Base-by-base conservation (phyloP, 2,888 invertebrate genomes). In the Junonia oenone region DNA sequence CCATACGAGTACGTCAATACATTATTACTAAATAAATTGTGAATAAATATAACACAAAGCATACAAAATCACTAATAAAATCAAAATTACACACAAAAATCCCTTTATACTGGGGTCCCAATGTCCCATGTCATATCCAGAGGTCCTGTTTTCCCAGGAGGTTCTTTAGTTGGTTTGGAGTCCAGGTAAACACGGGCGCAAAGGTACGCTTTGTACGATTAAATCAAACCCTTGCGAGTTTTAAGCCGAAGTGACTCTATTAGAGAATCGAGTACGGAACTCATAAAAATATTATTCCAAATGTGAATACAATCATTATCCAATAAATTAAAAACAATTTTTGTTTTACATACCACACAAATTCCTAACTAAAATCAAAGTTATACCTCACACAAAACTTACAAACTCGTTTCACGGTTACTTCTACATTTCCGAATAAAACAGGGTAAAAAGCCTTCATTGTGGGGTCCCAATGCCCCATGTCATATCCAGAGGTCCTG, bases 171-270 rank as follows among this genome's bases (percentile, higher is more conserved):
- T 72, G 68, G 68, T 70, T n/a, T n/a, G n/a, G n/a, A n/a, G n/a
- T 64, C 59, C 56, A 58, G 61, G 68, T 64, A 73, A 75, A 74
- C 69, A 76, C 52, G 54, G 58, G 63, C 63, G 65, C 48, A 64
- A 66, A 68, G 71, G 67, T 68, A 63, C 65, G 66, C 69, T 73
- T 71, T 75, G 68, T 69, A 64, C 64, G 63, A 70, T 71, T 71
- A 69, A 73, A 77, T 75, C 73, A 66, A 63, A 63, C 62, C 63
- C 57, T 63, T 52, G 54, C 61, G 50, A 57, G 51, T 63, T 62
- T 62, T 54, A 59, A 62, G 51, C 51, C 45, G 29, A 40, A 33
- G 38, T 37, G 31, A n/a, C n/a, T n/a, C n/a, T n/a, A n/a, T n/a
- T n/a, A n/a, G n/a, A n/a, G n/a, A n/a, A n/a, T n/a, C n/a, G n/a